phyloP scores from a whole-genome alignment of 2,888 invertebrate species.

The Drosophila sordidapex region DNA sequence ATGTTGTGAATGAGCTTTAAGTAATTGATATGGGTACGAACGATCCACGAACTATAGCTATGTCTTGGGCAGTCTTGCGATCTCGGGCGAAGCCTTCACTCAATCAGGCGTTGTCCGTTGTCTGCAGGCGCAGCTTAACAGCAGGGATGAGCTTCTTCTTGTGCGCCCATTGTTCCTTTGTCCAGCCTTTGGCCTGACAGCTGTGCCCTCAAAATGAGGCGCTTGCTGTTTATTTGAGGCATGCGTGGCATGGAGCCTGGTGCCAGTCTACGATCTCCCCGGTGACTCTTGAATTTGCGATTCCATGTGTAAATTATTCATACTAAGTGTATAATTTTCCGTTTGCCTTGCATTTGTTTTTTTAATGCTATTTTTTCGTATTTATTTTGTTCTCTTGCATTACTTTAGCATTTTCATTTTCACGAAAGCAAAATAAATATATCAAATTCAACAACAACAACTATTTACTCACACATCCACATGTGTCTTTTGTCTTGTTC shows the following conservation, averaged over 20 bases:
- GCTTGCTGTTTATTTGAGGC: constrained; percentile 78
- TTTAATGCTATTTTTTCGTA: constrained; percentile 21
- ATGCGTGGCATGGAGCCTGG: constrained; percentile 54
- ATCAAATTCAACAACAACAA: constrained; percentile 53
- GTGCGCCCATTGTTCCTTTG: constrained; percentile 78
- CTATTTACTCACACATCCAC: constrained; percentile 83
- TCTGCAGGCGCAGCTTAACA: constrained; percentile 54
- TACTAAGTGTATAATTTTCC: constrained; percentile 65
- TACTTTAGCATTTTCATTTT: constrained; percentile 60
- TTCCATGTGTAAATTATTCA: constrained; percentile 69
- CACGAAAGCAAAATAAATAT: constrained; percentile 58
- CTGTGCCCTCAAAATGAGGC: constrained; percentile 79
- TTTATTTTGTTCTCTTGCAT: constrained; percentile 27
- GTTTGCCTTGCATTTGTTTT: constrained; percentile 39
- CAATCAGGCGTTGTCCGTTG: constrained; percentile 57
- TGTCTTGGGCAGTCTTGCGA: constrained; percentile 13
- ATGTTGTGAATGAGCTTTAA: constrained; percentile 83
- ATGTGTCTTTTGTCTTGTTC: constrained; percentile 85
- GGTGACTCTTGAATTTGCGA: constrained; percentile 20
- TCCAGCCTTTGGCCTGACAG: constrained; percentile 66
- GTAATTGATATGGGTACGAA: constrained; percentile 83
- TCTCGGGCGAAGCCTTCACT: constrained; percentile 58
- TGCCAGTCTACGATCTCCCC: constrained; percentile 36
- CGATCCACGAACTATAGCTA: constrained; percentile 26
- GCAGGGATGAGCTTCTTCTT: constrained; percentile 66